Percentiles rank a stretch among this genome's conserved stretches.
Conservation (phyloP, 2,113 vertebrate genomes). For the Callionymus lyra region DNA sequence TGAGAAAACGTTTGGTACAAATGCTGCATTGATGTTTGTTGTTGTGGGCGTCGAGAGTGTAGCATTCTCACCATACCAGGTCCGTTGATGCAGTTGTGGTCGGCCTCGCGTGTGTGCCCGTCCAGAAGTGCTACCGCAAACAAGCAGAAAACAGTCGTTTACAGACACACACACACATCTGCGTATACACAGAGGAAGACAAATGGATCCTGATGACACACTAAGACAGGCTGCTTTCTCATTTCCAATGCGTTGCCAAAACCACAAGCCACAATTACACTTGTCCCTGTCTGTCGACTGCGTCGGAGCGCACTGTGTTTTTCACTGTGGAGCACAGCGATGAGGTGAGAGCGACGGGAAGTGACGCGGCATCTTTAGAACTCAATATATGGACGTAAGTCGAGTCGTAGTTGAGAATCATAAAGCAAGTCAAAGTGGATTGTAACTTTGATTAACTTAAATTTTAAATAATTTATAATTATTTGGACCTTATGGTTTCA, state of each 20-base stretch:
- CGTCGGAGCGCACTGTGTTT: conserved; percentile 17
- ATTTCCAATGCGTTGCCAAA: conserved; percentile 55
- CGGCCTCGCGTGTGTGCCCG: conserved; percentile 18
- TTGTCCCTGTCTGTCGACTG: conserved; percentile 57
- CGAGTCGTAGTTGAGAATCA: too few species aligned
- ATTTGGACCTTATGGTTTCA: too few species aligned
- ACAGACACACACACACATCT: conserved; percentile 12
- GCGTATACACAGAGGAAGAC: conserved; percentile 25
- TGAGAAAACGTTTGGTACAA: conserved; percentile 48
- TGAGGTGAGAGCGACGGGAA: too few species aligned
- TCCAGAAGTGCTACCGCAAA: conserved; percentile 28
- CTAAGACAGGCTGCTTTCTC: conserved; percentile 52
- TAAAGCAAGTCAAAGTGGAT: too few species aligned
- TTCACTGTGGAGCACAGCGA: neutral
- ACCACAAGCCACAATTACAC: conserved; percentile 59
- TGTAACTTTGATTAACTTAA: too few species aligned
- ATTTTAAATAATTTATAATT: too few species aligned
- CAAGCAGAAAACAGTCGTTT: conserved; percentile 21
- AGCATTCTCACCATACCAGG: conserved; percentile 55
- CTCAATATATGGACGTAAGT: too few species aligned
- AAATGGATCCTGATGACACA: conserved; percentile 51
- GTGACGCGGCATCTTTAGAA: too few species aligned
- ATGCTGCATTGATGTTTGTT: conserved; percentile 47
- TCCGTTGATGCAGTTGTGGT: conserved; percentile 22
- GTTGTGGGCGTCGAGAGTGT: conserved; percentile 33